A percentile compares a stretch with the other conserved stretches of the same genome.
phyloP scores from a whole-genome alignment of 2,113 vertebrate species.

The Hiodon tergisus region DNA sequence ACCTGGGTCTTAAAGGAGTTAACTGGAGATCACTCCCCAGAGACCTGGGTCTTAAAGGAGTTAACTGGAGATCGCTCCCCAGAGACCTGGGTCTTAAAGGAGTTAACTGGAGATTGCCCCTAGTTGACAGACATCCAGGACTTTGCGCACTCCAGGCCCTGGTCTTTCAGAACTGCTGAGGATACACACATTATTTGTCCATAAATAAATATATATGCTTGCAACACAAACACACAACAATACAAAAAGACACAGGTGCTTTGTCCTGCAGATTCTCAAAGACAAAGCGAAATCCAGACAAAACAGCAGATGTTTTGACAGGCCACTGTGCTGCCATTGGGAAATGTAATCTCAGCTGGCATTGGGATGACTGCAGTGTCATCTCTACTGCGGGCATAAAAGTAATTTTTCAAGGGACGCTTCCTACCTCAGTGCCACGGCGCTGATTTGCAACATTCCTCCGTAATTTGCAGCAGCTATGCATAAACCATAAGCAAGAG shows the following conservation, averaged over 20 bases:
- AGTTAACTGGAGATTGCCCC: too few relatives aligned
- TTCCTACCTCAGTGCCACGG: background rate
- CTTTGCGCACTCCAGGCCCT: too few relatives aligned
- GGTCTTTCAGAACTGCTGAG: background rate
- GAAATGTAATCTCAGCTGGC: conserved; percentile 14
- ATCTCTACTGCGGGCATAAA: conserved; percentile 10
- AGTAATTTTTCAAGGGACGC: conserved; percentile 17
- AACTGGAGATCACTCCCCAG: too few relatives aligned
- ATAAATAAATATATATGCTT: background rate
- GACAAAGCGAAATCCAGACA: conserved; percentile 8
- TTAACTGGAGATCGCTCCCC: too few relatives aligned
- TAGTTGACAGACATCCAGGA: too few relatives aligned
- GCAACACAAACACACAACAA: background rate
- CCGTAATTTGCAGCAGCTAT: conserved; percentile 10
- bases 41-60: too few relatives aligned
- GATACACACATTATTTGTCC: background rate
- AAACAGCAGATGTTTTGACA: conserved; percentile 13
- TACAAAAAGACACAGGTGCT: background rate
- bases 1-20: background rate
- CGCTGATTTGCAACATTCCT: conserved; percentile 22
- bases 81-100: too few relatives aligned
- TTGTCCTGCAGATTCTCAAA: conserved; percentile 8
- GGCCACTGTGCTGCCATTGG: conserved; percentile 10
- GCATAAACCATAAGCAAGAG: conserved; percentile 21
- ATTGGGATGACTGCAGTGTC: conserved; percentile 21